Evolutionary conservation across 2,113 vertebrate species (phyloP).

Genomic region (Hepsetus odoe): DNA sequence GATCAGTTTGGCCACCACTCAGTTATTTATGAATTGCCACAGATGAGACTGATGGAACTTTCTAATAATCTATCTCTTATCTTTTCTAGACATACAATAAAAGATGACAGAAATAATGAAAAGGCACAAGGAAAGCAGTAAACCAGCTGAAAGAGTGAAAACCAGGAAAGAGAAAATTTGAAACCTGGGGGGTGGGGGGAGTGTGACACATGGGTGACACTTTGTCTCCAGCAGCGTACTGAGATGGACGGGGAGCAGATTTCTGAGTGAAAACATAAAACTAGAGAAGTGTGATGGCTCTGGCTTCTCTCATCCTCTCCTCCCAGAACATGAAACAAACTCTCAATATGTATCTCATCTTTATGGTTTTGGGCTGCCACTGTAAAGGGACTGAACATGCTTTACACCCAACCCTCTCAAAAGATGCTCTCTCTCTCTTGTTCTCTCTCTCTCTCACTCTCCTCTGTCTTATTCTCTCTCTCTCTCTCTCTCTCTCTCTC

Average conservation of each 20-base stretch:
- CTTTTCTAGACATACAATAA: background rate
- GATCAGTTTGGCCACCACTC: background rate
- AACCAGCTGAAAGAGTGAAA: constrained; percentile 46
- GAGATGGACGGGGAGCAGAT: constrained; percentile 71
- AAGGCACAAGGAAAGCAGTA: background rate
- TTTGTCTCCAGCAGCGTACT: constrained; percentile 70
- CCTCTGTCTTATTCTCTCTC: constrained; percentile 51
- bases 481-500: constrained; percentile 64
- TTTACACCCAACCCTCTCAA: constrained; percentile 58
- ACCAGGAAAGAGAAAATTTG: constrained; percentile 34
- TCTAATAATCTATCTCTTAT: no score
- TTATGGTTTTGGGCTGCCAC: constrained; percentile 69
- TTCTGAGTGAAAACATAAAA: constrained; percentile 55
- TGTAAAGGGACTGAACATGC: constrained; percentile 65
- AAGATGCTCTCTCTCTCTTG: constrained; percentile 28
- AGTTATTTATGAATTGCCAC: background rate
- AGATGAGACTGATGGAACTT: background rate
- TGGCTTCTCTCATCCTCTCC: constrained; percentile 67
- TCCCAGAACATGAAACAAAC: constrained; percentile 76
- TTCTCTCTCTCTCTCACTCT: constrained; percentile 25
- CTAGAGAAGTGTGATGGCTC: constrained; percentile 66
- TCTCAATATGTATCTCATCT: constrained; percentile 79
- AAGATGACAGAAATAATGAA: background rate
- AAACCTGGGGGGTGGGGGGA: constrained; percentile 42
- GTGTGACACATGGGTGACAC: constrained; percentile 69